Evolutionary conservation across 2,888 invertebrate genomes (phyloP), one percentile per base, ranked within the genome.

Genomic region (Seira sanloemensis): DNA sequence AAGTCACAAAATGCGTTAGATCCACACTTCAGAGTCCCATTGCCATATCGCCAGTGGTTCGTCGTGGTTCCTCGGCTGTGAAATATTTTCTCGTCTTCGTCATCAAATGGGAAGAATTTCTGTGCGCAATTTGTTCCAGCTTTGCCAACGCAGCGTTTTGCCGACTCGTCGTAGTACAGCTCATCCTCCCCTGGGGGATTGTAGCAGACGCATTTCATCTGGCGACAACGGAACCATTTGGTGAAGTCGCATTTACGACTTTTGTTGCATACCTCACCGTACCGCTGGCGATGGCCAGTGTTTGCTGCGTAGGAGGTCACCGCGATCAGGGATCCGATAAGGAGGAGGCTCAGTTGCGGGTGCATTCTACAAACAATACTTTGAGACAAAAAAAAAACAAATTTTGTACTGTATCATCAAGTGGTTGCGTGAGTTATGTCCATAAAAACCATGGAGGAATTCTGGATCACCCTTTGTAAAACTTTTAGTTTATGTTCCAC

Each of bases 191-290:
- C 77, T 0, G 82, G 82, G 9, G 82, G 82, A 18, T 82, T 71
- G 67, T 77, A 87, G 65, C 87, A 87, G 12, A 81, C 79, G 71
- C 87, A 87, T 77, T 85, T 84, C 58, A 71, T 73, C 25, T 76
- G 58, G 4, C 78, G 25, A 27, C 87, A 87, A 9, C 80, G 79
- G 4, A 80, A 81, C 82, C 82, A 87, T 54, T 85, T 82, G 0
- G 87, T 87, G 54, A 87, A 87, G 69, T 87, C 87, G 50, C 87
- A 87, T 72, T 87, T 87, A 21, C 86, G 84, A 19, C 79, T 78
- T 27, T 71, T 75, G 58, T 82, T 84, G 65, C 87, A 87, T 46
- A 69, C 73, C 2, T 86, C 86, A 5, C 82, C 84, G 27, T 76
- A 87, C 19, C 69, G 76, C 58, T 87, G 87, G n/a, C 82, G 71